Base-by-base conservation (phyloP, 1,140 invertebrate species). In the Akabosia matsudoensis region DNA sequence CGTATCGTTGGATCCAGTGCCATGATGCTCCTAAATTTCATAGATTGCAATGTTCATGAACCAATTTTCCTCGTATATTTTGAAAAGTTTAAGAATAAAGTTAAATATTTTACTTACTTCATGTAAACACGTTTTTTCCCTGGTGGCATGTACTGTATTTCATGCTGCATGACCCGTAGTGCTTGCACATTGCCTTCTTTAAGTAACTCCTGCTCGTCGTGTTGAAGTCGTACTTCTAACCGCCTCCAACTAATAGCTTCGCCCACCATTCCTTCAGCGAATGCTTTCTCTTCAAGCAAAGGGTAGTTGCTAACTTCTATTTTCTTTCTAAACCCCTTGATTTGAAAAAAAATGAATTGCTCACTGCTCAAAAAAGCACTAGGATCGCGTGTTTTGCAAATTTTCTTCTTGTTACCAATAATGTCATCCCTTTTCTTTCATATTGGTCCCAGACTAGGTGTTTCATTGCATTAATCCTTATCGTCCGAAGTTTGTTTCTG, bases 251-350 rank as follows among this genome's bases (percentile, higher is more conserved):
- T 67, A 30, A 67, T 67, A 4, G 61, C 24, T 67, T 67, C 61
- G 1, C 7, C 31, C 3, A 67, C 30, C 1, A 30, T 13, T 1
- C 61, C 61, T 2, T 30, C 4, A 22, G 28, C 10, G n/a, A 73
- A 70, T 26, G 61, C 37, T 16, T 22, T 26, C 7, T 52, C 24
- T 1, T 73, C 52, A 4, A 13, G 22, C 10, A 80, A 22, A 0
- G 79, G 77, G 74, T 79, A 80, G 52, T 79, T 80, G 34, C 37
- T 52, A 7, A 80, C 70, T 31, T 80, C 77, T 24, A 54, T 34
- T 1, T 37, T 30, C 13, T 52, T 52, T 22, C 72, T 64, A 52
- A 80, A 80, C 10, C 77, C 74, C 76, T 80, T n/a, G n/a, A n/a
- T n/a, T n/a, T n/a, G n/a, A n/a, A n/a, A n/a, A n/a, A n/a, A n/a